These are phyloP conservation scores for Chelonia mydas DNA, from an alignment of 2,797 vertebrate genomes.

Conservation along the genomic window DNA sequence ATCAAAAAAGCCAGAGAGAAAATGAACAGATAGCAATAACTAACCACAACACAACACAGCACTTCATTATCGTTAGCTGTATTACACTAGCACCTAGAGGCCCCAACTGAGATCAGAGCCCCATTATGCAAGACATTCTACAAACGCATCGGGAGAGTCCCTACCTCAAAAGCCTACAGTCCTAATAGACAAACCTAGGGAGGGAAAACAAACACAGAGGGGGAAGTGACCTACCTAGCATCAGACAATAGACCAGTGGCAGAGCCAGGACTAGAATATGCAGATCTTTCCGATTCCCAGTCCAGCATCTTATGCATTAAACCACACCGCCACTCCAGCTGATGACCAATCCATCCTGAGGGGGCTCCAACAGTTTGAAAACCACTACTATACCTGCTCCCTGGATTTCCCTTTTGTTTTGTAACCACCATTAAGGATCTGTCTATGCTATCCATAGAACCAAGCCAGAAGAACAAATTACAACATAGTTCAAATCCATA, in stretches of 20 bases:
- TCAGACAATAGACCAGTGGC: not conserved
- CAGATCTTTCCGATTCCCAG: not conserved
- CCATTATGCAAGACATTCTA: not conserved
- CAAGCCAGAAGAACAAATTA: not conserved
- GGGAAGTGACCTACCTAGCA: not conserved
- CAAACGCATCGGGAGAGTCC: not conserved
- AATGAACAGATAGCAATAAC: not conserved
- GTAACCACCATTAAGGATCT: not conserved
- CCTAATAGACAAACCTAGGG: fast-evolving
- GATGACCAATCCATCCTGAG: not conserved
- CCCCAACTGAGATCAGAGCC: not conserved
- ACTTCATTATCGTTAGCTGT: not conserved
- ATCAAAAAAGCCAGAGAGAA: not conserved
- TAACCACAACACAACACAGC: fast-evolving
- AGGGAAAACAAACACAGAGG: not conserved
- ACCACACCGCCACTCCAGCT: not conserved
- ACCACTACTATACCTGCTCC: not conserved
- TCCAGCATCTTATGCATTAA: not conserved
- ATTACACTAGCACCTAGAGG: fast-evolving
- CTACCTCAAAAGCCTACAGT: not conserved
- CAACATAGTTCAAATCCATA: not conserved
- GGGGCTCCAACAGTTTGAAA: not conserved
- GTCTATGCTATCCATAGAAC: fast-evolving
- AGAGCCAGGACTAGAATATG: not conserved
- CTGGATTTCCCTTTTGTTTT: not conserved